Evolutionary conservation across 2,888 invertebrate genomes (phyloP), one percentile per base, ranked within the genome.

Genomic region (Papilio protenor): DNA sequence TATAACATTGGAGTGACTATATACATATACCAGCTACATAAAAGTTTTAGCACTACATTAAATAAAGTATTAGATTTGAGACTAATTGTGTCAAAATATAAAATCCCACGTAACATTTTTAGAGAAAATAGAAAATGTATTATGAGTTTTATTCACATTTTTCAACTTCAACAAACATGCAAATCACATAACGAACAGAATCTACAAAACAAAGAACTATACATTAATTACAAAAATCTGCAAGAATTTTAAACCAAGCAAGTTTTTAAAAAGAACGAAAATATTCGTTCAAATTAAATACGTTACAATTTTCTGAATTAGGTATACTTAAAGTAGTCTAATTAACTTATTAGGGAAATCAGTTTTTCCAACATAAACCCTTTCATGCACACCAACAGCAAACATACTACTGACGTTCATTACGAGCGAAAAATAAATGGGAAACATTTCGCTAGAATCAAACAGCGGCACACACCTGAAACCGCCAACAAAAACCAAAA

Each of bases 401-500:
- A 45, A 40, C 21, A 12, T 45, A 69, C 21, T 40, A 69, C 40
- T 69, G 66, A 55, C 45, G 66, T 45, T 69, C 45, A 69, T 69
- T 45, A 69, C n/a, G n/a, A 18, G 45, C 45, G 14, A 40, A 72
- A 72, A 27, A 27, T 27, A 57, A 64, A 78, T 61, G 76, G 74
- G 81, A 83, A 81, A 82, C 83, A 87, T 83, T 83, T 83, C 78
- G 81, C 81, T 80, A 82, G 83, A 82, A 85, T 83, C 75, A 86
- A 84, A 83, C 84, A 84, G 83, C 75, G 61, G 82, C 84, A 85
- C 87, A 88, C 90, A 91, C 91, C 92, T 92, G 89, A 90, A 89
- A 86, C 88, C 87, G 88, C 88, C 81, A 88, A 88, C 92, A 90
- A 92, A 92, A 93, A 91, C 91, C 93, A 93, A 94, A 94, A 94